These are phyloP conservation scores for Pseudonaja textilis DNA, from an alignment of 2,113 vertebrate genomes.

Conservation along the genomic window DNA sequence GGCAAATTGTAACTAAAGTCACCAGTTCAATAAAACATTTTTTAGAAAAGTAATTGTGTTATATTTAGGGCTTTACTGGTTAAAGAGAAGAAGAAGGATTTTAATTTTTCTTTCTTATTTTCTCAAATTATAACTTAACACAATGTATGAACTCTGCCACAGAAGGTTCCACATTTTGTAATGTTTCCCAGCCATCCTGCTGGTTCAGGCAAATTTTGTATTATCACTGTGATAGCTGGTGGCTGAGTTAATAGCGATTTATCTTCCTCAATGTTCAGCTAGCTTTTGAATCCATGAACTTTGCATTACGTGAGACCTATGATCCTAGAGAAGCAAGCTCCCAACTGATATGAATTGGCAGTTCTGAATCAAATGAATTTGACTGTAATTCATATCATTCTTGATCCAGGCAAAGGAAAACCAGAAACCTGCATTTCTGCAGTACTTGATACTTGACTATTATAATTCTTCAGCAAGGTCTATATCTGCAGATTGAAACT, in stretches of 20 bases:
- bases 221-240: background rate
- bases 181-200: background rate
- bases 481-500: background rate
- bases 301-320: background rate
- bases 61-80: background rate
- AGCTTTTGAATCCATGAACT: background rate
- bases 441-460: background rate
- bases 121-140: background rate
- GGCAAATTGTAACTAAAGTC: background rate
- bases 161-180: background rate
- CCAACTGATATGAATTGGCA: background rate
- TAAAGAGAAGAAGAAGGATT: background rate
- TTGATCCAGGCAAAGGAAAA: background rate
- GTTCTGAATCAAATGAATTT: slow-evolving; percentile 6
- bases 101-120: background rate
- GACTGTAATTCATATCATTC: background rate
- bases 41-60: background rate
- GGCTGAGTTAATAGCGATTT: background rate
- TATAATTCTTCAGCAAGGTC: background rate
- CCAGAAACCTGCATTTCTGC: background rate
- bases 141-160: background rate
- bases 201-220: background rate
- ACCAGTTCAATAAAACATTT: background rate
- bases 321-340: too few species aligned
- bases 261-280: background rate